Base-by-base conservation (phyloP, 2,797 vertebrate species). In the Vipera latastei region DNA sequence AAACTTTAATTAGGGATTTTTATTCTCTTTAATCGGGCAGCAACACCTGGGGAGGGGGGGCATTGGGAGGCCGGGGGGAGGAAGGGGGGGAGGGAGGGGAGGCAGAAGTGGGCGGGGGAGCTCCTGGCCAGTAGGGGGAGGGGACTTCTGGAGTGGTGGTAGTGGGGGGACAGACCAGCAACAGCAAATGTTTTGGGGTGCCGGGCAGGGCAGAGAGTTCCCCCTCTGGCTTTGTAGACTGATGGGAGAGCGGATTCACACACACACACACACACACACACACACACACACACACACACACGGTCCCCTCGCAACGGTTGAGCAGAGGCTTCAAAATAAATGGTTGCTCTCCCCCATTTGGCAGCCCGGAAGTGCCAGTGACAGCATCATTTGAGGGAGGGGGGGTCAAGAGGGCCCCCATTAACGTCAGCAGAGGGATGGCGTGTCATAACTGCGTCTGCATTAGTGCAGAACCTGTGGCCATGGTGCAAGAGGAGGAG, bases 1-100 rank as follows among this genome's bases (percentile, higher is more conserved):
- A n/a, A 65, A 65, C 63, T 65, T 65, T 65, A 65, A 65, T 65
- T n/a, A 65, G 63, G 63, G 28, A 65, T 65, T 65, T 65, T 65
- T n/a, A 65, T 65, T 65, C 28, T 65, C 63, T n/a, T 65, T 65
- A 14, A 53, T 53, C 11, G 26, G 48, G 48, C 22, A 86, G 83
- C 44, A 86, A 44, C 38, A 25, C 78, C 32, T 48, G 38, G 51
- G 38, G 32, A 32, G n/a, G 78, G 9, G 7, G 13, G 0, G 18
- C 22, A 51, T 11, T 4, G 8, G 2, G 51, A 14, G 26, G 4
- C 44, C 3, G 83, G 20, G 6, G 6, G 44, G 8, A 7, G 48
- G 83, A 4, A n/a, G n/a, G n/a, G n/a, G n/a, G 44, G 78, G 25
- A 63, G 51, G 32, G 32, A 32, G 14, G 20, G 65, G 65, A 60